Evolutionary conservation across 2,888 invertebrate species (phyloP).

Genomic region (Clivina fossor): DNA sequence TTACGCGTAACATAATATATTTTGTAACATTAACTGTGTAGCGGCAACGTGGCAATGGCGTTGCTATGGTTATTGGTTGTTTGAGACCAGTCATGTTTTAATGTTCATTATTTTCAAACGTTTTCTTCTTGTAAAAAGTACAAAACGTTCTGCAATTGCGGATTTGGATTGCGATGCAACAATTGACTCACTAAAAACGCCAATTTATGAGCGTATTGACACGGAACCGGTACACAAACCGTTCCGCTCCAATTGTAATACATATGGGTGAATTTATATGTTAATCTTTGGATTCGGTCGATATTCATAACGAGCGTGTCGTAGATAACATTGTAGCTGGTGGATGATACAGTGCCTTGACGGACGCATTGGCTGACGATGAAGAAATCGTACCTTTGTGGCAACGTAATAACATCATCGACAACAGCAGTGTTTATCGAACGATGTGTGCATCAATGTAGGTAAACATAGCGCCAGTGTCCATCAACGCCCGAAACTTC

Average conservation of each 20-base stretch:
- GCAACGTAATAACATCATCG: too few relatives aligned
- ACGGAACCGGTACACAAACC: constrained; percentile 87
- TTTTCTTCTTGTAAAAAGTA: constrained; percentile 77
- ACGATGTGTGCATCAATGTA: too few relatives aligned
- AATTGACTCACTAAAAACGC: constrained; percentile 85
- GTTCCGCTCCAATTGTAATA: constrained; percentile 91
- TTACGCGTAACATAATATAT: too few relatives aligned
- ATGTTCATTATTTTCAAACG: too few relatives aligned
- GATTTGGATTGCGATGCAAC: constrained; percentile 68
- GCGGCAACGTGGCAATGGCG: too few relatives aligned
- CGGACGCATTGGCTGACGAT: constrained; percentile 82
- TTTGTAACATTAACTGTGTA: too few relatives aligned
- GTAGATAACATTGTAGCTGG: constrained; percentile 82
- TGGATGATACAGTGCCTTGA: constrained; percentile 90
- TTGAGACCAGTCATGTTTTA: too few relatives aligned
- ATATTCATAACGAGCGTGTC: constrained; percentile 70
- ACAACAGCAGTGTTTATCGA: too few relatives aligned
- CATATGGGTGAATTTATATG: constrained; percentile 85
- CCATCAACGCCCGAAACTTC: too few relatives aligned
- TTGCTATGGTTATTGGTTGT: too few relatives aligned
- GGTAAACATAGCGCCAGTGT: too few relatives aligned
- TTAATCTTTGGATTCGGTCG: constrained; percentile 77
- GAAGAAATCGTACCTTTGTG: constrained; percentile 91
- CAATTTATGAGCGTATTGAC: constrained; percentile 93
- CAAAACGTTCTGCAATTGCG: constrained; percentile 62